Evolutionary conservation across 2,113 vertebrate genomes (phyloP).

Genomic region (Neomonachus schauinslandi): DNA sequence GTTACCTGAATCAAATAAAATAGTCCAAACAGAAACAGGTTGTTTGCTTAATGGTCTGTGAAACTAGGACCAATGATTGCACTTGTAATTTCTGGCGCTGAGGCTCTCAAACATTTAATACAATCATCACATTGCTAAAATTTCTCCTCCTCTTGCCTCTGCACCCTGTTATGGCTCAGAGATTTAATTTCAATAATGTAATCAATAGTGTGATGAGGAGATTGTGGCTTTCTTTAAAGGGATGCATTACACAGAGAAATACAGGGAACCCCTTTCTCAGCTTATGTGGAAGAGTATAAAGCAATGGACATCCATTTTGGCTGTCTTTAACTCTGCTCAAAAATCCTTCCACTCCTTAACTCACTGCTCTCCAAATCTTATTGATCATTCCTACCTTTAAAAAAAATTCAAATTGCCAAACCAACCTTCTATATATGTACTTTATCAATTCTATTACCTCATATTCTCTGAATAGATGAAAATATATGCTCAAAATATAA

Average conservation of each 20-base stretch:
- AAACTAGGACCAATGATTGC: conserved; percentile 72
- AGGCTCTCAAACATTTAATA: conserved; percentile 73
- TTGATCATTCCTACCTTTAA: background rate
- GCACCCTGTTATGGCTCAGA: conserved; percentile 46
- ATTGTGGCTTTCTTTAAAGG: conserved; percentile 54
- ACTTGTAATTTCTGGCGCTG: conserved; percentile 73
- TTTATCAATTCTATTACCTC: background rate
- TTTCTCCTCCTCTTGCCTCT: conserved; percentile 53
- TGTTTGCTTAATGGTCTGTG: conserved; percentile 79
- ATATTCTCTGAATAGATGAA: background rate
- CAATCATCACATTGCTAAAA: conserved; percentile 69
- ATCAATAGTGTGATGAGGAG: conserved; percentile 67
- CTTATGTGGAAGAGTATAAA: background rate
- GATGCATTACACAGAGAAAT: conserved; percentile 22
- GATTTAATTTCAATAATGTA: conserved; percentile 71
- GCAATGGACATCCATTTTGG: background rate
- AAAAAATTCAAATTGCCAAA: background rate
- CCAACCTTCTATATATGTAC: background rate
- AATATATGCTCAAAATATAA: background rate
- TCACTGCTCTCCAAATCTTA: background rate
- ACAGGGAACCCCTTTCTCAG: background rate
- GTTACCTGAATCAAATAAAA: conserved; percentile 75
- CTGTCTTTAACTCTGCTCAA: background rate
- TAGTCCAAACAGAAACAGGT: conserved; percentile 75
- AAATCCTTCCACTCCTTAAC: background rate